These are phyloP conservation scores for Tetraneura akinire DNA, from an alignment of 1,140 invertebrate genomes.

Conservation along the genomic window DNA sequence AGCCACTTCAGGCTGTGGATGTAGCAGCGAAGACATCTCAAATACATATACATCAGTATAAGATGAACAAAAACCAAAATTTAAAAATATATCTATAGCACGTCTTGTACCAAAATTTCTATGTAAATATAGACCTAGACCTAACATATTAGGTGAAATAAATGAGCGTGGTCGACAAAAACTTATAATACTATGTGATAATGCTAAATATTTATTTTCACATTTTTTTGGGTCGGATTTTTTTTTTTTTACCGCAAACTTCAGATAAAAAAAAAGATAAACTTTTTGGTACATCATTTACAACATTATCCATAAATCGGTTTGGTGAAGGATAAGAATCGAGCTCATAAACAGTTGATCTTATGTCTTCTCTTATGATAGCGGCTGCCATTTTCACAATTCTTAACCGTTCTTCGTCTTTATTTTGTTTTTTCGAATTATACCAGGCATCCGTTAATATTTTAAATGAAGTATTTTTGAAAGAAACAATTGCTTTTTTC, in stretches of 20 bases:
- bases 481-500: constrained; percentile 1
- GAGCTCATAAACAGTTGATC: background rate
- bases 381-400: background rate
- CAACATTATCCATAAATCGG: background rate
- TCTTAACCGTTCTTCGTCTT: constrained; percentile 1
- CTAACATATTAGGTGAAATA: background rate
- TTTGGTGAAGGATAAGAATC: background rate
- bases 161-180: background rate
- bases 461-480: constrained; percentile 13
- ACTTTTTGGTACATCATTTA: background rate
- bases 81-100: constrained; percentile 20
- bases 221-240: background rate
- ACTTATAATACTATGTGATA: constrained; percentile 14
- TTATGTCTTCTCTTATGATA: background rate
- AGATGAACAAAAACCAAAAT: background rate
- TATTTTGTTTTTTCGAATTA: background rate
- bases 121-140: background rate
- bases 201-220: constrained; percentile 7
- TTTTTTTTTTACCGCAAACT: background rate
- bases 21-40: background rate
- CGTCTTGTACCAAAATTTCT: constrained; percentile 17
- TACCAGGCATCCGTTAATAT: background rate
- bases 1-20: background rate
- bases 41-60: constrained; percentile 4
- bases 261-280: background rate